Base-by-base conservation (phyloP, 2,113 vertebrate species). In the Hassar affinis region DNA sequence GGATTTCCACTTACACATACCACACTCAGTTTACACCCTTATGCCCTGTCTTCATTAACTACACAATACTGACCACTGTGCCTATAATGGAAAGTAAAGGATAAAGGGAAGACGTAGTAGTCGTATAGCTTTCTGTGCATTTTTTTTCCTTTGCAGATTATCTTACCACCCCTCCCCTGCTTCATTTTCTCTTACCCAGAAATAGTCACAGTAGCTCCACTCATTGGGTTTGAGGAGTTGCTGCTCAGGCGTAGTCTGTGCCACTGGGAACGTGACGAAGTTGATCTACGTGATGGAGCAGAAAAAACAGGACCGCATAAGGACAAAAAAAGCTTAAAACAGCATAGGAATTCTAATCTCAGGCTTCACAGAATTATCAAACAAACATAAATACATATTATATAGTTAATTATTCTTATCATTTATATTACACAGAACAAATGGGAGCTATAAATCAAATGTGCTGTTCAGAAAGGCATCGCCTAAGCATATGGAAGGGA, bases 181-280 rank as follows among this genome's bases (percentile, higher is more conserved):
- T 6, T 57, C 15, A 47, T 80, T 47, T 87, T 87, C 42, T 78
- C 96, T 95, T 93, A 99, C 98, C 98, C 98, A 99, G 92, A 99
- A 99, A 90, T 98, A 98, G 91, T 99, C 98, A 74, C 98, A 99
- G 94, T 99, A 99, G 94, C 98, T 99, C 98, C 98, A 99, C 89
- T 99, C 98, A 0, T 94, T 94, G 1, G 97, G 98, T 79, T 99
- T 99, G 88, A 99, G 95, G 81, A 99, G 95, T 91, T 98, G 96
- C 92, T 99, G 98, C 89, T 99, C 98, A 0, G 96, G 95, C 90
- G 95, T 95, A 66, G 95, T 92, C 20, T 95, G 95, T 59, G 96
- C 95, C 75, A 99, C 93, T n/a, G 98, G 98, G 84, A 99, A 99
- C 0, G 98, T 99, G 89, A 99, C 96, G 8, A 96, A 96, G 90